phyloP scores from a whole-genome alignment of 2,888 invertebrate genomes.

The Acleris literana region DNA sequence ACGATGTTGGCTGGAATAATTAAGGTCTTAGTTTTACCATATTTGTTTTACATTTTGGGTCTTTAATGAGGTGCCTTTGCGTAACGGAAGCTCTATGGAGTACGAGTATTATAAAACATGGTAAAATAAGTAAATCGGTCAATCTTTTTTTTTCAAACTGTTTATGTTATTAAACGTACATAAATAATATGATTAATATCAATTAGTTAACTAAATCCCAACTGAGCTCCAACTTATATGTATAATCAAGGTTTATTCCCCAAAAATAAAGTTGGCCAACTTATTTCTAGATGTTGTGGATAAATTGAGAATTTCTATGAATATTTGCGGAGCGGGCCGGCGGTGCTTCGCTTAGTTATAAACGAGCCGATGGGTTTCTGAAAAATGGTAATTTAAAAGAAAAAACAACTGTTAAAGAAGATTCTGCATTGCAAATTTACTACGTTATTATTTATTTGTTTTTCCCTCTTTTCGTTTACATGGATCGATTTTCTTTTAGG shows the following conservation, averaged over 20 bases:
- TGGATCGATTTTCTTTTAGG: too few relatives aligned
- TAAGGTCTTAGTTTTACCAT: constrained; percentile 19
- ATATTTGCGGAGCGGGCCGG: background rate
- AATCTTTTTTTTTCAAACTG: too few relatives aligned
- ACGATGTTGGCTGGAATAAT: constrained; percentile 29
- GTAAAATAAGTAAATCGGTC: too few relatives aligned
- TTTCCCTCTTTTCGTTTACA: too few relatives aligned
- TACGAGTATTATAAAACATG: too few relatives aligned
- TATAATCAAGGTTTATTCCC: background rate
- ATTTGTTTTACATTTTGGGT: background rate
- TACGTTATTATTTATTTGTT: too few relatives aligned
- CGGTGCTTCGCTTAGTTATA: background rate
- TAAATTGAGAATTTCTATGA: background rate
- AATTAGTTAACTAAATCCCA: too few relatives aligned
- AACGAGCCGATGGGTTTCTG: background rate
- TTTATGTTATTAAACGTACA: too few relatives aligned
- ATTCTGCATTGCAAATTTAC: too few relatives aligned
- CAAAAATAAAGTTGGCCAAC: background rate
- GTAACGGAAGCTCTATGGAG: too few relatives aligned
- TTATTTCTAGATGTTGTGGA: background rate
- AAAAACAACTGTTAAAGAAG: background rate
- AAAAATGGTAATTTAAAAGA: constrained; percentile 1
- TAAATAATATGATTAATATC: too few relatives aligned
- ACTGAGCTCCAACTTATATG: too few relatives aligned
- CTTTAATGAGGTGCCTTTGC: background rate